These are phyloP conservation scores for Ochotona curzoniae DNA, from an alignment of 2,113 vertebrate species.

Conservation along the genomic window DNA sequence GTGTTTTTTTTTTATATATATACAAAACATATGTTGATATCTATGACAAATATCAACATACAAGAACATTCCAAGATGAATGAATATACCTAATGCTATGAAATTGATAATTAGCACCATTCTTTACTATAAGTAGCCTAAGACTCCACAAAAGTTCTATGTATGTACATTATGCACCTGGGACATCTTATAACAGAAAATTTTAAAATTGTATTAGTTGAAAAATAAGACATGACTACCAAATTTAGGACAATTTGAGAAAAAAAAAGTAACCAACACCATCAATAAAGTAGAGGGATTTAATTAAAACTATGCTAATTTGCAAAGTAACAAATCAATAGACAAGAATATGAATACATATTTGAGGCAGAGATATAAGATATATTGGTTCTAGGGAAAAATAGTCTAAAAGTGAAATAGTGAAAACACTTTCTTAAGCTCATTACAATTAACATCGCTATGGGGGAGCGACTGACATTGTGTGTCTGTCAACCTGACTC, in stretches of 20 bases:
- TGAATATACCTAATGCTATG: neutral
- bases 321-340: neutral
- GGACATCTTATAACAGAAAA: neutral
- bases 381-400: neutral
- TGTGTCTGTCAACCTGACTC: neutral
- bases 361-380: neutral
- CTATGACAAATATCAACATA: neutral
- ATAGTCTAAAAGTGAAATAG: neutral
- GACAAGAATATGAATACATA: neutral
- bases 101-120: neutral
- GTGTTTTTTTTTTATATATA: neutral
- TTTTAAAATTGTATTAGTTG: neutral
- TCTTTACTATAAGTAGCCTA: neutral
- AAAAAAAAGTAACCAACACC: neutral
- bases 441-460: neutral
- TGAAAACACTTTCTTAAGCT: neutral
- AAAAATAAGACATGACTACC: neutral
- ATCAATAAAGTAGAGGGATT: neutral
- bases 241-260: neutral
- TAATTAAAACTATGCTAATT: neutral
- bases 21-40: neutral
- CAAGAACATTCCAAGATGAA: neutral
- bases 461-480: neutral
- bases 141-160: neutral
- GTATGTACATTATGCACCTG: neutral